phyloP scores from a whole-genome alignment of 2,113 vertebrate genomes.

The Dolichotis patagonum region DNA sequence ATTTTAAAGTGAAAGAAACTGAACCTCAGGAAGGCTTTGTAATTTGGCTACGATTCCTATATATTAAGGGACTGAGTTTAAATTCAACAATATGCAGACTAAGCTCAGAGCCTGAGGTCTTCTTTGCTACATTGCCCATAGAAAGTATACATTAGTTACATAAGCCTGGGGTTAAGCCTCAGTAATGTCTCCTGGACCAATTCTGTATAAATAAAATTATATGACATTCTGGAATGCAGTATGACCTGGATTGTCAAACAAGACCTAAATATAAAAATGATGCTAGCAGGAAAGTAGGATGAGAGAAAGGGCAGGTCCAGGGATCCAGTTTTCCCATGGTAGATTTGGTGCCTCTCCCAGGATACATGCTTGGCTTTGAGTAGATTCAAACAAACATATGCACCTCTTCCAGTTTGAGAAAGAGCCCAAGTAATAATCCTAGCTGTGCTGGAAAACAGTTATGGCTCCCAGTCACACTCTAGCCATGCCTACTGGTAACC shows the following conservation, averaged over 20 bases:
- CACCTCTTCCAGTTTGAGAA: not conserved
- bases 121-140: not conserved
- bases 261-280: slow-evolving; percentile 12
- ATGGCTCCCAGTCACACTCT: not conserved
- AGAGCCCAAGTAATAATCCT: not conserved
- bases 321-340: not conserved
- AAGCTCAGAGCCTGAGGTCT: not conserved
- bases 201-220: not conserved
- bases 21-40: not conserved
- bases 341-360: not conserved
- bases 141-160: not conserved
- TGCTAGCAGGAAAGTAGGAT: not conserved
- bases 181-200: not conserved
- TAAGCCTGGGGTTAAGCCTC: not conserved
- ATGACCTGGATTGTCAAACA: not conserved
- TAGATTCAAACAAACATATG: not conserved
- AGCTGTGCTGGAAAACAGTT: not conserved
- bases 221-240: not conserved
- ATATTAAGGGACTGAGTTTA: not conserved
- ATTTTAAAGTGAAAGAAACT: slow-evolving; percentile 33
- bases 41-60: slow-evolving; percentile 18
- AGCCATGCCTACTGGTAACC: not conserved
- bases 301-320: not conserved
- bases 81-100: slow-evolving; percentile 34
- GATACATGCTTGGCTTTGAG: slow-evolving; percentile 7